These are phyloP conservation scores for Burhinus oedicnemus DNA, from an alignment of 2,113 vertebrate species.

Conservation along the genomic window DNA sequence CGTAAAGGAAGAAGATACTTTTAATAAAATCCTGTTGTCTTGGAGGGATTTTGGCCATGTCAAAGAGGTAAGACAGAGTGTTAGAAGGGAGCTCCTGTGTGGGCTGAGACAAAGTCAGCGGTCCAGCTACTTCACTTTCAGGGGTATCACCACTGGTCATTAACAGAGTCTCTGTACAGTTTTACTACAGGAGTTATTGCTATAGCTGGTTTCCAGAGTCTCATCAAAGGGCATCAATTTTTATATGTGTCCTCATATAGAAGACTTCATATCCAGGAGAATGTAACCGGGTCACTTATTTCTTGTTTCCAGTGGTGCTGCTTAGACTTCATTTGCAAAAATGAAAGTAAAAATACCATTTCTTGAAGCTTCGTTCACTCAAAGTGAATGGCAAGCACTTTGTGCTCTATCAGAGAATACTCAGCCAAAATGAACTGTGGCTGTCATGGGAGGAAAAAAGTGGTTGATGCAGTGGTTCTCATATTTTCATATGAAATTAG, in stretches of 20 bases:
- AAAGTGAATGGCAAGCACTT: not conserved
- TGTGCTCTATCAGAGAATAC: not conserved
- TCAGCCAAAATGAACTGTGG: not conserved
- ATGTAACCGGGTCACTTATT: not conserved
- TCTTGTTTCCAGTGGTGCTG: not conserved
- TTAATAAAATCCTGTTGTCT: not conserved
- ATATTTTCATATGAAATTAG: not conserved
- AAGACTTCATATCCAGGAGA: not conserved
- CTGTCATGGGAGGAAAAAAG: not conserved
- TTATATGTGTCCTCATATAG: not conserved
- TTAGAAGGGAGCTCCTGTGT: not conserved
- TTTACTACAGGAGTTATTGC: not conserved
- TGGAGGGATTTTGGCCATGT: not conserved
- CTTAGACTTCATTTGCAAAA: not conserved
- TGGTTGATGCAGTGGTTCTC: not conserved
- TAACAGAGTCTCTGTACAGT: not conserved
- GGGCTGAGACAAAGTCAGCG: not conserved
- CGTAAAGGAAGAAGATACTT: not conserved
- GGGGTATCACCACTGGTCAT: not conserved
- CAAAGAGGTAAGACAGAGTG: not conserved
- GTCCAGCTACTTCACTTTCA: not conserved
- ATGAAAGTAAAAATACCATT: not conserved
- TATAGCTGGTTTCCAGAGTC: not conserved
- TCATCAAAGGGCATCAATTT: not conserved
- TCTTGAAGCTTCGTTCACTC: not conserved